A percentile compares a stretch with the other conserved stretches of the same genome.
Conservation (phyloP, 2,113 vertebrate species). For the Cottus gobio region DNA sequence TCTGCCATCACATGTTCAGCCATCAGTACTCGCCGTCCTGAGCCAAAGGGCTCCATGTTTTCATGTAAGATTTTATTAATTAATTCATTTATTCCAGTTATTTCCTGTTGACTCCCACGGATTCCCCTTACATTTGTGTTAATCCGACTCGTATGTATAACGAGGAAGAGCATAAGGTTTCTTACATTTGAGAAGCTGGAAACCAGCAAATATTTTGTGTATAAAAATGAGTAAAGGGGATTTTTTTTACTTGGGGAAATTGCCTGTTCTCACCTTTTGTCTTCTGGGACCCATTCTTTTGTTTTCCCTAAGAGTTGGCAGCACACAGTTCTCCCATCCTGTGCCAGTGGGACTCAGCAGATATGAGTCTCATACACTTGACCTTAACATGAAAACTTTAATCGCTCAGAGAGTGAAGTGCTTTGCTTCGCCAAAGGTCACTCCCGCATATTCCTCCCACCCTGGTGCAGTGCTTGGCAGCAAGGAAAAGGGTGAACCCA, state of each 20-base stretch:
- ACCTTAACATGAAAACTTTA: conserved; percentile 78
- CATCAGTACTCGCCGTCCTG: not conserved
- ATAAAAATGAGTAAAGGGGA: no score
- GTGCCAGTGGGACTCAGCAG: conserved; percentile 53
- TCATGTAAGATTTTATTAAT: not conserved
- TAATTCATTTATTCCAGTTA: not conserved
- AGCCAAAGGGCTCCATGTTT: not conserved
- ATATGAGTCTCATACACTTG: conserved; percentile 69
- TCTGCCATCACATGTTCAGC: not conserved
- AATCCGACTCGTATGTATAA: no score
- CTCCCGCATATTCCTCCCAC: conserved; percentile 73
- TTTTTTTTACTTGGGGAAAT: not conserved
- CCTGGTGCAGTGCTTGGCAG: conserved; percentile 57
- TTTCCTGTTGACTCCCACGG: not conserved
- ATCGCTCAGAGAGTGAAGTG: conserved; percentile 71
- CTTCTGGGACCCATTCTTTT: not conserved
- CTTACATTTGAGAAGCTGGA: not conserved
- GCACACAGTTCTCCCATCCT: conserved; percentile 20
- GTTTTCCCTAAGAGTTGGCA: not conserved
- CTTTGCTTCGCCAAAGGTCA: conserved; percentile 77
- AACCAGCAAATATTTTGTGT: not conserved
- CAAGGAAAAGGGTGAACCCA: conserved; percentile 62
- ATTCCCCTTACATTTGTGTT: not conserved
- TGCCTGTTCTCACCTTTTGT: not conserved
- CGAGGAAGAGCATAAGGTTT: no score